phyloP scores from a whole-genome alignment of 2,888 invertebrate species.

The Arge pagana region DNA sequence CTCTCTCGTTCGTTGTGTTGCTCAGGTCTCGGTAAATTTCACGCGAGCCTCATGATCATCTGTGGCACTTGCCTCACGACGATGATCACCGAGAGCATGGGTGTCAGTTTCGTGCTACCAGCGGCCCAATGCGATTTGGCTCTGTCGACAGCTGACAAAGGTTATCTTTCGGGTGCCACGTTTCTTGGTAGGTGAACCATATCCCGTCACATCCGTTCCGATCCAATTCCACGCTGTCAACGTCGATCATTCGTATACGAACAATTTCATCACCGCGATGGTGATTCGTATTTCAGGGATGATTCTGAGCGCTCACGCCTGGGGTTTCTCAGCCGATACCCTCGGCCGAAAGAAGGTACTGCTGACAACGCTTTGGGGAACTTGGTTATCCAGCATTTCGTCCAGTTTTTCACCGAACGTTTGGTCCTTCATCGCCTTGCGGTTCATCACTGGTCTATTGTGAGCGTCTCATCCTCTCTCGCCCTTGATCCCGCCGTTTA shows the following conservation, averaged over 20 bases:
- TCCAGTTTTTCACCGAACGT: slow-evolving; percentile 50
- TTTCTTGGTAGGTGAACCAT: slow-evolving; percentile 3
- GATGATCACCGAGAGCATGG: slow-evolving; percentile 4
- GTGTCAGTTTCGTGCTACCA: slow-evolving; percentile 5
- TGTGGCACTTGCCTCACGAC: background rate
- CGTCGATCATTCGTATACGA: background rate
- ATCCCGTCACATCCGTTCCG: no score
- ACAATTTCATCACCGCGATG: background rate
- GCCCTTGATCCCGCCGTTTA: background rate
- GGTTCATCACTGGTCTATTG: slow-evolving; percentile 31
- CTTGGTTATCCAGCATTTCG: slow-evolving; percentile 50
- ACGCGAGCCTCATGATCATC: slow-evolving; percentile 1
- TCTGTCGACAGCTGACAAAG: background rate
- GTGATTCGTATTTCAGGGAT: slow-evolving; percentile 21
- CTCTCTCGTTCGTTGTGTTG: no score
- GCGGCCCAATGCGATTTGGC: slow-evolving; percentile 14
- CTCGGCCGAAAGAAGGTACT: slow-evolving; percentile 51
- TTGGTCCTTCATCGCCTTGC: slow-evolving; percentile 18
- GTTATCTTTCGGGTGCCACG: slow-evolving; percentile 6
- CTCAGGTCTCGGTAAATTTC: slow-evolving; percentile 5
- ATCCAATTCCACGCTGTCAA: no score
- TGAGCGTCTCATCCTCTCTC: slow-evolving; percentile 16
- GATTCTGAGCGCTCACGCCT: slow-evolving; percentile 28
- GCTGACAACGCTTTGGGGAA: slow-evolving; percentile 49
- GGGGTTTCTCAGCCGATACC: slow-evolving; percentile 49